Evolutionary conservation across 2,113 vertebrate genomes (phyloP).

Genomic region (Brachirus orientalis): DNA sequence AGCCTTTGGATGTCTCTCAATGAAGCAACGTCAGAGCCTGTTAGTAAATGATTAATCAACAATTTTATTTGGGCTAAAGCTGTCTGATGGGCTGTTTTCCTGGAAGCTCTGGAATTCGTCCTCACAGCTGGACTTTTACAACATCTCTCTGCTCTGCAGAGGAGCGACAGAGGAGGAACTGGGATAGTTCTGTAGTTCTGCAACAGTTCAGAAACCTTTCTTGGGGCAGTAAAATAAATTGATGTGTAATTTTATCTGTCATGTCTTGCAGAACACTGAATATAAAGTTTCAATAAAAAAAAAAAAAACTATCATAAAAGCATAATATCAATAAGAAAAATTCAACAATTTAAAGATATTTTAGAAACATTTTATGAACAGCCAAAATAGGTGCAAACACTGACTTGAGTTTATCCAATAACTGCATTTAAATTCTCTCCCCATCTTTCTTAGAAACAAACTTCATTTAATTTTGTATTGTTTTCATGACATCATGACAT

Average conservation of each 20-base stretch:
- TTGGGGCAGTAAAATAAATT: slow-evolving; percentile 1
- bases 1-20: slow-evolving; percentile 65
- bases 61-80: slow-evolving; percentile 58
- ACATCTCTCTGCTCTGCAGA: slow-evolving; percentile 51
- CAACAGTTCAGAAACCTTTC: slow-evolving; percentile 40
- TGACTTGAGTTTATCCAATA: slow-evolving; percentile 19
- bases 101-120: slow-evolving; percentile 71
- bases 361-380: too few species aligned
- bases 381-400: too few species aligned
- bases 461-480: slow-evolving; percentile 46
- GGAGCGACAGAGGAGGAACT: slow-evolving; percentile 45
- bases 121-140: slow-evolving; percentile 74
- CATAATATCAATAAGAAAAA: not conserved
- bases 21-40: slow-evolving; percentile 61
- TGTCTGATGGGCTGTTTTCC: slow-evolving; percentile 69
- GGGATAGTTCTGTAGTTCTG: slow-evolving; percentile 34
- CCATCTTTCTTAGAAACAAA: slow-evolving; percentile 42
- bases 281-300: not conserved
- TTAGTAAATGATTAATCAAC: slow-evolving; percentile 74
- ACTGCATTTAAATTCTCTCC: slow-evolving; percentile 31
- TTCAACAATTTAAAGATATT: not conserved
- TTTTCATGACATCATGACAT: slow-evolving; percentile 53
- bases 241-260: slow-evolving; percentile 7
- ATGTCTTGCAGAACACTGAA: not conserved
- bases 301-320: not conserved